Percentiles rank a stretch among this genome's conserved stretches.
phyloP scores from a whole-genome alignment of 53 echinoderm and acorn worm genomes.

The Antedon mediterranea region DNA sequence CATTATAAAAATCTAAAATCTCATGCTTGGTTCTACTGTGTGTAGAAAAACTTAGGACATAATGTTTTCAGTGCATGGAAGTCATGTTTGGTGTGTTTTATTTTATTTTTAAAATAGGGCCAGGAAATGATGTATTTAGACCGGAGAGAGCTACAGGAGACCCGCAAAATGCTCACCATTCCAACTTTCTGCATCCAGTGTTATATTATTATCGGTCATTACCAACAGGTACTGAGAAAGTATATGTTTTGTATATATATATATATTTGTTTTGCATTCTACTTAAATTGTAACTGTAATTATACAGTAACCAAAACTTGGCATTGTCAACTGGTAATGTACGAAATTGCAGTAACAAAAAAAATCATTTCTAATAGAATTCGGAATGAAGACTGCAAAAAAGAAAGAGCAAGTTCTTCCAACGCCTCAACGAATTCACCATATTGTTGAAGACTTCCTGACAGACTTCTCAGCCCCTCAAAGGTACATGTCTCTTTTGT shows the following conservation, averaged over 20 bases:
- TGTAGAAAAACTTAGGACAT: too few relatives aligned
- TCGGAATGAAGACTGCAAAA: constrained; percentile 28
- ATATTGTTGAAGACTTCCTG: constrained; percentile 89
- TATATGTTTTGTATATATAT: too few relatives aligned
- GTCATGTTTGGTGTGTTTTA: neutral
- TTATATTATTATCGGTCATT: constrained; percentile 68
- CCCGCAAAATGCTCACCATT: constrained; percentile 58
- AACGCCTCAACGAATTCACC: constrained; percentile 51
- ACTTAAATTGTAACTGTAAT: too few relatives aligned
- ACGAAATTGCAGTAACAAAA: too few relatives aligned
- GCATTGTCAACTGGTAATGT: too few relatives aligned
- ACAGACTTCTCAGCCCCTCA: constrained; percentile 90
- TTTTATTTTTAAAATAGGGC: constrained; percentile 24
- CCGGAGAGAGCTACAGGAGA: constrained; percentile 57
- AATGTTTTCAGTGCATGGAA: too few relatives aligned
- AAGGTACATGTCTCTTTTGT: too few relatives aligned
- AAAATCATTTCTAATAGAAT: constrained; percentile 16
- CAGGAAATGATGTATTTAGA: constrained; percentile 74
- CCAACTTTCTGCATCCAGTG: constrained; percentile 97
- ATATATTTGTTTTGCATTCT: too few relatives aligned
- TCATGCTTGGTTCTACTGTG: too few relatives aligned
- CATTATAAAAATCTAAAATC: too few relatives aligned
- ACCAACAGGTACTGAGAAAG: constrained; percentile 87
- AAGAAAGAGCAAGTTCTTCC: constrained; percentile 38
- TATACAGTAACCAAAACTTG: too few relatives aligned